Evolutionary conservation across 1,140 invertebrate species (phyloP), one percentile per base, ranked within the genome.

Genomic region (Drosophila truncata): DNA sequence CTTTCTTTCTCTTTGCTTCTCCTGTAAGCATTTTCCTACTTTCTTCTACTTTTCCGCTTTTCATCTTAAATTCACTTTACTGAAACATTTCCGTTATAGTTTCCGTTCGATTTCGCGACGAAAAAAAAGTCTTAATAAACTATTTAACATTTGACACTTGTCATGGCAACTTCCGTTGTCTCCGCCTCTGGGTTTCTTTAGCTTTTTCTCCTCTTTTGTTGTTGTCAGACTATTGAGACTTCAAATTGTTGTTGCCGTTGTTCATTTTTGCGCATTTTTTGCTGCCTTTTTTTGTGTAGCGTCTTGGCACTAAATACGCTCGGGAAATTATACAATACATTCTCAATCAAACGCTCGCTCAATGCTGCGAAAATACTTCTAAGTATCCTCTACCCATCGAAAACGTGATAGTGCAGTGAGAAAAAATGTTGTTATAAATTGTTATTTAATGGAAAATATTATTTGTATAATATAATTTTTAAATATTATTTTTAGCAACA

Each of bases 301-400:
- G 73, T 80, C 80, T 74, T 84, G 85, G 67, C 85, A 84, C 85
- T 88, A 90, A 88, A 90, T 88, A 88, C 85, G 85, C 78, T 88
- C 81, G 85, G 85, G 85, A 88, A 88, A 90, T 90, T 90, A 84
- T 79, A 88, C 85, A 88, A 88, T 88, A 85, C 78, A 85, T 84
- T 90, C 82, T 85, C 81, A 88, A 90, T 90, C 85, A 88, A 90
- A 88, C 79, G 83, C 63, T 77, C 75, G 78, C 81, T 82, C 85
- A 88, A 90, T 90, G 81, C 82, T 72, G 78, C 57, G 65, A 86
- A 88, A 88, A 88, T 85, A 78, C 74, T 88, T 90, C 81, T 85
- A 87, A 87, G 76, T 72, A 67, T 61, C 23, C 57, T 41, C 44
- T 44, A 10, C 37, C 50, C 58, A n/a, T 11, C 54, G 25, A 47